Conservation (phyloP, 2,113 vertebrate genomes). For the Phoenicopterus ruber region DNA sequence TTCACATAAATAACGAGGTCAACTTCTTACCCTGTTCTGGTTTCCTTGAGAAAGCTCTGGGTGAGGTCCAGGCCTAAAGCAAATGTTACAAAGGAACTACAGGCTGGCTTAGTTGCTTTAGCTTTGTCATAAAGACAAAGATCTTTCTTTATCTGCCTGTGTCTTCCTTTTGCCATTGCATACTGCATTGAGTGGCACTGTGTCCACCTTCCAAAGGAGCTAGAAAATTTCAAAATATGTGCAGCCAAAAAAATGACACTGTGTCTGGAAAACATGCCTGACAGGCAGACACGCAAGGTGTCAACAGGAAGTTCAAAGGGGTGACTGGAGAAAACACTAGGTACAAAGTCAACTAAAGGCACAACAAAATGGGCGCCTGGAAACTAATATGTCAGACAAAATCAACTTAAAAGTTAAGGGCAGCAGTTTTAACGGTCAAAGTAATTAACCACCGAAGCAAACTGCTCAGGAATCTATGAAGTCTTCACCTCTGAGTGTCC, state of each 20-base stretch:
- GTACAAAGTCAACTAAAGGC: neutral
- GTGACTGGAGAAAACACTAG: neutral
- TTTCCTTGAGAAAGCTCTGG: neutral
- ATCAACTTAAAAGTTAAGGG: neutral
- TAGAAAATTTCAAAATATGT: neutral
- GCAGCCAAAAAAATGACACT: neutral
- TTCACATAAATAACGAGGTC: neutral
- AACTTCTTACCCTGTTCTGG: neutral
- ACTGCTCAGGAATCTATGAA: neutral
- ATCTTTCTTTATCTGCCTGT: neutral
- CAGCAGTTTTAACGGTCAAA: neutral
- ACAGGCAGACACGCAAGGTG: neutral
- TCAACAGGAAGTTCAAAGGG: neutral
- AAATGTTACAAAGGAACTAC: neutral
- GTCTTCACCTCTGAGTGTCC: neutral
- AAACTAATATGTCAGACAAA: neutral
- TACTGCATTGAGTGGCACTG: accelerated
- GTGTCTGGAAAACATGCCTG: neutral
- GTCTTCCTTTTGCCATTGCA: neutral
- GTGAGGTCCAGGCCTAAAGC: neutral
- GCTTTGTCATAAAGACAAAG: neutral
- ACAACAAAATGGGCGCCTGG: neutral
- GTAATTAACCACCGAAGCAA: neutral
- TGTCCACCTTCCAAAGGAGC: neutral
- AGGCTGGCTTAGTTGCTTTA: neutral